Percentiles rank a stretch among this genome's conserved stretches.
Evolutionary conservation across 2,797 vertebrate genomes (phyloP).

Genomic region (Chelon auratus): DNA sequence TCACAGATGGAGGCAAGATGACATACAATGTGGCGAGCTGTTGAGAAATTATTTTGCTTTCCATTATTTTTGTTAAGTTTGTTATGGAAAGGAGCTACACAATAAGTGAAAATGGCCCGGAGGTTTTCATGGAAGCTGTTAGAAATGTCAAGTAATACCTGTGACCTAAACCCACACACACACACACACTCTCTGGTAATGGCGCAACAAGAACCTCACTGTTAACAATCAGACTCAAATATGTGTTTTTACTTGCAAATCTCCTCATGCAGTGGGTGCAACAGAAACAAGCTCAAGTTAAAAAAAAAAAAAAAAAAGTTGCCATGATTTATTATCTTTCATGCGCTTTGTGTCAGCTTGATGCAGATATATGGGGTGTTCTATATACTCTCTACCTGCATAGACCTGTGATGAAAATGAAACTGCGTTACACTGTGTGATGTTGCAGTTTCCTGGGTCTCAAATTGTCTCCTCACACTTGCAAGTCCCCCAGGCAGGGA

Average conservation of each 20-base stretch:
- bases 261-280: constrained; percentile 39
- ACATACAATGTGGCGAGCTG: constrained; percentile 58
- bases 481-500: constrained; percentile 92
- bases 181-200: constrained; percentile 18
- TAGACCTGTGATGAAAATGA: constrained; percentile 85
- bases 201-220: constrained; percentile 25
- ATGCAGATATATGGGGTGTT: not conserved
- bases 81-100: constrained; percentile 11
- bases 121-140: constrained; percentile 46
- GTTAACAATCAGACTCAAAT: constrained; percentile 50
- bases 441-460: constrained; percentile 85
- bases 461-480: constrained; percentile 93
- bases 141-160: constrained; percentile 42
- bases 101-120: constrained; percentile 14
- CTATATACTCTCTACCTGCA: constrained; percentile 86
- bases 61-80: constrained; percentile 35
- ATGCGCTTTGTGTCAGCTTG: constrained; percentile 44
- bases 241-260: constrained; percentile 31
- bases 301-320: constrained; percentile 28
- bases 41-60: constrained; percentile 19
- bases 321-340: constrained; percentile 20
- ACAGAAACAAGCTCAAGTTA: constrained; percentile 42
- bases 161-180: constrained; percentile 34
- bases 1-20: constrained; percentile 61
- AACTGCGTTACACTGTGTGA: constrained; percentile 87